A percentile compares a stretch with the other conserved stretches of the same genome.
Conservation (phyloP, 2,797 vertebrate genomes). For the Diplodus sargus region DNA sequence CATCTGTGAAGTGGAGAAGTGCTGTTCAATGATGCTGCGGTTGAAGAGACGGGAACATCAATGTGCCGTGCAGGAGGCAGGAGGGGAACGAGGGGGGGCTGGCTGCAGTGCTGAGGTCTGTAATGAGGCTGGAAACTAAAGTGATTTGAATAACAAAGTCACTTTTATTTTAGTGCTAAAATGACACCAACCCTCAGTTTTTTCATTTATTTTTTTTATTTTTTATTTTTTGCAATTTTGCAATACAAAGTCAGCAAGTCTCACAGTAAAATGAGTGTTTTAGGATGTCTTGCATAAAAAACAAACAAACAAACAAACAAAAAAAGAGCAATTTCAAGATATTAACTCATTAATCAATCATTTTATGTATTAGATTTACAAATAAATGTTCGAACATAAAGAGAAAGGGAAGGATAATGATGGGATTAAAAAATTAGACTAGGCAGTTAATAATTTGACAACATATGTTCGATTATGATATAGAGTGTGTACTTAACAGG, state of each 20-base stretch:
- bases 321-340: too few relatives aligned
- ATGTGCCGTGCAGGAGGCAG: not conserved
- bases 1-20: conserved; percentile 55
- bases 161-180: not conserved
- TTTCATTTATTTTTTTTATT: too few relatives aligned
- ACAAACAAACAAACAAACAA: not conserved
- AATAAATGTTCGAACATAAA: not conserved
- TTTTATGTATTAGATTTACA: too few relatives aligned
- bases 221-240: not conserved
- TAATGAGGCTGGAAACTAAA: not conserved
- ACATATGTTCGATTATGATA: not conserved
- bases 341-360: not conserved
- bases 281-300: not conserved
- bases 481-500: too few relatives aligned
- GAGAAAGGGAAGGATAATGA: not conserved
- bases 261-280: too few relatives aligned
- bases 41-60: conserved; percentile 7
- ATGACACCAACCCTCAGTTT: too few relatives aligned
- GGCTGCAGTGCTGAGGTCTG: not conserved
- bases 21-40: conserved; percentile 20
- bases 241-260: not conserved
- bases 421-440: not conserved
- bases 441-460: not conserved
- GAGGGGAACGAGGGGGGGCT: not conserved
- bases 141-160: not conserved